phyloP scores from a whole-genome alignment of 2,113 vertebrate genomes.

The Ondatra zibethicus region DNA sequence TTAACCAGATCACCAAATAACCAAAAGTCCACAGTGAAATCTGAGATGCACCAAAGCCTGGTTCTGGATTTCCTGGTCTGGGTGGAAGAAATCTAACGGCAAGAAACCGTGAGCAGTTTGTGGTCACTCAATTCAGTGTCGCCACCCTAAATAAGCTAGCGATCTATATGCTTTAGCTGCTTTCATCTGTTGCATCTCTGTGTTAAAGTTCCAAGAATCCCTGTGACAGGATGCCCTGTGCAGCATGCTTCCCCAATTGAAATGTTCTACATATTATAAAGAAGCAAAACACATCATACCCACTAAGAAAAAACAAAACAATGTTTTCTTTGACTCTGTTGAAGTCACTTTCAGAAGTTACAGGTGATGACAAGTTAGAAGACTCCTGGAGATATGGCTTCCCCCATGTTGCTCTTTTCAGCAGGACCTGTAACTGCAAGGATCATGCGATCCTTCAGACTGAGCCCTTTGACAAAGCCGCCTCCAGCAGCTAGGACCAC shows the following conservation, averaged over 20 bases:
- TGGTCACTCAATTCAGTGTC: not conserved
- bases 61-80: not conserved
- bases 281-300: not conserved
- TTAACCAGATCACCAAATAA: conserved; percentile 35
- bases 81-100: conserved; percentile 12
- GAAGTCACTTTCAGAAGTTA: conserved; percentile 4
- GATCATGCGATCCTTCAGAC: not conserved
- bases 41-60: not conserved
- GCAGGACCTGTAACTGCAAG: not conserved
- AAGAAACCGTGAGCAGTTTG: not conserved
- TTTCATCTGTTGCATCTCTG: not conserved
- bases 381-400: not conserved
- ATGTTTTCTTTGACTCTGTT: not conserved
- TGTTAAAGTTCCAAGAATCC: not conserved
- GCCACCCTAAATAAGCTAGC: not conserved
- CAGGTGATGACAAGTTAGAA: not conserved
- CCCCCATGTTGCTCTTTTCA: not conserved
- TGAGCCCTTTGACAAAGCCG: too few species aligned
- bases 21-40: conserved; percentile 25
- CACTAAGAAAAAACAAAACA: not conserved
- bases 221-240: not conserved
- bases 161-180: not conserved
- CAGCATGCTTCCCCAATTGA: not conserved
- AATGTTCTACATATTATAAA: conserved; percentile 38
- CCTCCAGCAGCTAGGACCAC: not conserved